Conservation (phyloP, 2,888 invertebrate genomes). For the Dynastes maya region DNA sequence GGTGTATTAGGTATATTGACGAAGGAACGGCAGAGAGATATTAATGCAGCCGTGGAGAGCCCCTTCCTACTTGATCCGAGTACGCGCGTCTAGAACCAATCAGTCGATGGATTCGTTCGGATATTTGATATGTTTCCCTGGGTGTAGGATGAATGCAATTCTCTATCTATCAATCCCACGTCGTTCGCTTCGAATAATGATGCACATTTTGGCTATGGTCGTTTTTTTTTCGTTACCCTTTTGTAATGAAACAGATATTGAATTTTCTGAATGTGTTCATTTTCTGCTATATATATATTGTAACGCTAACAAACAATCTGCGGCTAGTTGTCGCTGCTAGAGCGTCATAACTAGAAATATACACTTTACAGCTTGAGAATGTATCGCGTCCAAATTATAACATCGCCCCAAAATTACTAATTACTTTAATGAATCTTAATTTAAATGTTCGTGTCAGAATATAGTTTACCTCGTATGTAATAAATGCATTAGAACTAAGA, state of each 20-base stretch:
- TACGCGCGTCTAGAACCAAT: conserved; percentile 59
- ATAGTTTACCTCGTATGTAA: no score
- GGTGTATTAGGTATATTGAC: conserved; percentile 38
- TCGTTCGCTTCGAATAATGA: conserved; percentile 23
- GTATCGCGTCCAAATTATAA: no score
- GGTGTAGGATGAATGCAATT: conserved; percentile 55
- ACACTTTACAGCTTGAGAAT: no score
- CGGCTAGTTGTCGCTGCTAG: background rate
- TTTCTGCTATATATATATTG: background rate
- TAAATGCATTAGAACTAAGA: no score
- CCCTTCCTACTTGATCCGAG: conserved; percentile 60
- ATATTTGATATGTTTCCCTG: conserved; percentile 56
- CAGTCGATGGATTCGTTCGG: conserved; percentile 62
- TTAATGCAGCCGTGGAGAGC: conserved; percentile 60
- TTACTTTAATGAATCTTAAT: no score
- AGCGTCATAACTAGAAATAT: no score
- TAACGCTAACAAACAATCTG: background rate
- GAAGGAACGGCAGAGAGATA: conserved; percentile 60
- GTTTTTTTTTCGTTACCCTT: background rate
- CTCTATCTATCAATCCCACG: conserved; percentile 19
- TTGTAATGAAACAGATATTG: conserved; percentile 16
- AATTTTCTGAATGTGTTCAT: background rate
- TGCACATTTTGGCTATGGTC: conserved; percentile 23
- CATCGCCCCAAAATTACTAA: no score
- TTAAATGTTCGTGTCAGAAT: no score